Conservation (phyloP, 2,797 vertebrate species). For the Semotilus atromaculatus region DNA sequence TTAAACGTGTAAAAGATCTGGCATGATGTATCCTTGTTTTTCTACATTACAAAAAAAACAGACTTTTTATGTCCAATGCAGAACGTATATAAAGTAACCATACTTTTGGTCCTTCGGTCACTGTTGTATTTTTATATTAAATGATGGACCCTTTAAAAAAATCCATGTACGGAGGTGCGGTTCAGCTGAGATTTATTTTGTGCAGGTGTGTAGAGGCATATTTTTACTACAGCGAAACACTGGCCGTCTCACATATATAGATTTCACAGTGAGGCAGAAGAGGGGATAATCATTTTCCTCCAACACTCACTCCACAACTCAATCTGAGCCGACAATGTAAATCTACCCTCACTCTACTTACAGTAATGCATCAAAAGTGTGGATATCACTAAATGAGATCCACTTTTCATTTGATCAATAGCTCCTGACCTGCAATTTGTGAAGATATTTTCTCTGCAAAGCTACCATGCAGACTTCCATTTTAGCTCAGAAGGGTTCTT, state of each 20-base stretch:
- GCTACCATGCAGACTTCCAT: constrained; percentile 20
- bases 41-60: neutral
- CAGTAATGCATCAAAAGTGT: constrained; percentile 45
- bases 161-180: neutral
- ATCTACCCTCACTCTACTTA: constrained; percentile 47
- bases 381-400: constrained; percentile 36
- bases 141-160: constrained; percentile 19
- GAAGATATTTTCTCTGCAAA: constrained; percentile 33
- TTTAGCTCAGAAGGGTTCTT: constrained; percentile 39
- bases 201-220: constrained; percentile 33
- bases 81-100: neutral
- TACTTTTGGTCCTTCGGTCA: neutral
- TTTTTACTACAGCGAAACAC: constrained; percentile 22
- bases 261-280: constrained; percentile 26
- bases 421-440: constrained; percentile 42
- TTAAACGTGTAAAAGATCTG: neutral
- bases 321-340: constrained; percentile 50
- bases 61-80: neutral
- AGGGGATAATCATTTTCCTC: constrained; percentile 29
- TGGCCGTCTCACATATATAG: constrained; percentile 26
- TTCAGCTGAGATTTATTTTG: neutral
- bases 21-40: neutral
- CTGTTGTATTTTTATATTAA: constrained; percentile 5
- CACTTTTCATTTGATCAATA: constrained; percentile 58
- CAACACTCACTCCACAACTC: constrained; percentile 46